A percentile compares a stretch with the other conserved stretches of the same genome.
Evolutionary conservation across 2,888 invertebrate species (phyloP).

Genomic region (Dendrolimus pini): DNA sequence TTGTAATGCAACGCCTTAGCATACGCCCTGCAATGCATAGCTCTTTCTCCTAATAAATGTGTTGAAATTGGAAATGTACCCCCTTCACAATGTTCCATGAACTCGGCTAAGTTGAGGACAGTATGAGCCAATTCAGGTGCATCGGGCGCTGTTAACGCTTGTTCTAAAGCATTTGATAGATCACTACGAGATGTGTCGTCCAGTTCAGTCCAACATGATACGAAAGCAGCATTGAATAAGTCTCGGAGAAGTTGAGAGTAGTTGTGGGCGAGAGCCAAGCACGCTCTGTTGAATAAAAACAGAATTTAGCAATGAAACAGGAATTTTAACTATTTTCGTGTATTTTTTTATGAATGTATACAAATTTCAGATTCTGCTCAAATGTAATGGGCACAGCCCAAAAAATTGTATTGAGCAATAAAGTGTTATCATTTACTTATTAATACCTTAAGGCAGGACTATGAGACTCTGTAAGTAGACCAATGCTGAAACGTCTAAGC

Average conservation of each 20-base stretch:
- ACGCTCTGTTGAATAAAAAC: slow-evolving; percentile 78
- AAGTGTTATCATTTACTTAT: no score
- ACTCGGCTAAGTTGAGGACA: slow-evolving; percentile 97
- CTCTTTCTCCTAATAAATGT: slow-evolving; percentile 91
- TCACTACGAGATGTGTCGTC: slow-evolving; percentile 88
- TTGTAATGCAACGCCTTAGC: slow-evolving; percentile 80
- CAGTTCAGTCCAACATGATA: slow-evolving; percentile 99
- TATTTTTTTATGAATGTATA: no score
- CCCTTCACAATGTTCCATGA: slow-evolving; percentile 99
- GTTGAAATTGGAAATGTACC: slow-evolving; percentile 94
- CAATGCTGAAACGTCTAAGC: slow-evolving; percentile 93
- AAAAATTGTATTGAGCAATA: no score
- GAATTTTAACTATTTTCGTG: background rate
- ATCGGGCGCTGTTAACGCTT: slow-evolving; percentile 94
- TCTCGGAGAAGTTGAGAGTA: slow-evolving; percentile 97
- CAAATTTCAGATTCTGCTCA: no score
- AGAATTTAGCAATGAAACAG: slow-evolving; percentile 1
- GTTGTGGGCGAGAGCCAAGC: slow-evolving; percentile 93
- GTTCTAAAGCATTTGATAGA: slow-evolving; percentile 89
- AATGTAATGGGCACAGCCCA: no score
- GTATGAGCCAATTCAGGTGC: slow-evolving; percentile 97
- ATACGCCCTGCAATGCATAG: slow-evolving; percentile 93
- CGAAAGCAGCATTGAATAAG: slow-evolving; percentile 98
- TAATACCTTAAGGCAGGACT: slow-evolving; percentile 89
- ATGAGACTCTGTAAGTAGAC: slow-evolving; percentile 95